These are phyloP conservation scores for Drosophila merina DNA, from an alignment of 2,888 invertebrate genomes.

Conservation along the genomic window DNA sequence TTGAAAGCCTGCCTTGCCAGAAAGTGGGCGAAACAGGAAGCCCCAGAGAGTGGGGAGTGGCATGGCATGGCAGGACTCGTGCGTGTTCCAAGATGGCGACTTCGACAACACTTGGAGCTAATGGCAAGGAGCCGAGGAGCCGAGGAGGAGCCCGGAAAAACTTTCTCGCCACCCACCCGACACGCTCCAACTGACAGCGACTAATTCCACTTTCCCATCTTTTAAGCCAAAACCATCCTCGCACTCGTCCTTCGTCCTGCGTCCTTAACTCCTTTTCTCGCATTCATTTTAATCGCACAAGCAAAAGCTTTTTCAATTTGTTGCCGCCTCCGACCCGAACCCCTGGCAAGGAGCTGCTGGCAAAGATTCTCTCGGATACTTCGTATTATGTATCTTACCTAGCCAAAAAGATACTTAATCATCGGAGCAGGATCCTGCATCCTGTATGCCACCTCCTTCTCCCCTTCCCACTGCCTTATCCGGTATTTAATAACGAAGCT, in stretches of 20 bases:
- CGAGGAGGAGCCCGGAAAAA: slow-evolving; percentile 6
- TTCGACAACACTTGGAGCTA: slow-evolving; percentile 72
- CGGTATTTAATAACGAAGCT: slow-evolving; percentile 41
- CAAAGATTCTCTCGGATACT: slow-evolving; percentile 16
- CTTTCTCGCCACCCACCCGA: slow-evolving; percentile 34
- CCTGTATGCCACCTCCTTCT: slow-evolving; percentile 2
- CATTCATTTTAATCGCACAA: slow-evolving; percentile 73
- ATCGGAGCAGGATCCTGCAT: slow-evolving; percentile 39
- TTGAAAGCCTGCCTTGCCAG: slow-evolving; percentile 47
- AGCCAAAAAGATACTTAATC: slow-evolving; percentile 69
- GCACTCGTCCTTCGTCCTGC: background rate
- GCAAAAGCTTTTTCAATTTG: slow-evolving; percentile 77
- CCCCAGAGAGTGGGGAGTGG: background rate
- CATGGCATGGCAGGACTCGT: slow-evolving; percentile 31
- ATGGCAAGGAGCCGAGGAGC: slow-evolving; percentile 50
- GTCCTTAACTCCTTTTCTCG: slow-evolving; percentile 39
- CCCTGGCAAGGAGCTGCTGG: slow-evolving; percentile 9
- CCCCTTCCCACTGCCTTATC: slow-evolving; percentile 20
- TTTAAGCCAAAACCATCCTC: background rate
- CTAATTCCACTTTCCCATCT: slow-evolving; percentile 54
- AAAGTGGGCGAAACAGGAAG: background rate
- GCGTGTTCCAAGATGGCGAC: slow-evolving; percentile 73
- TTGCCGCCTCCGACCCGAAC: slow-evolving; percentile 14
- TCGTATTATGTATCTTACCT: slow-evolving; percentile 50
- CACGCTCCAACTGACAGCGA: slow-evolving; percentile 58